These are phyloP conservation scores for Syncerus caffer DNA, from an alignment of 2,797 vertebrate species.

Conservation along the genomic window DNA sequence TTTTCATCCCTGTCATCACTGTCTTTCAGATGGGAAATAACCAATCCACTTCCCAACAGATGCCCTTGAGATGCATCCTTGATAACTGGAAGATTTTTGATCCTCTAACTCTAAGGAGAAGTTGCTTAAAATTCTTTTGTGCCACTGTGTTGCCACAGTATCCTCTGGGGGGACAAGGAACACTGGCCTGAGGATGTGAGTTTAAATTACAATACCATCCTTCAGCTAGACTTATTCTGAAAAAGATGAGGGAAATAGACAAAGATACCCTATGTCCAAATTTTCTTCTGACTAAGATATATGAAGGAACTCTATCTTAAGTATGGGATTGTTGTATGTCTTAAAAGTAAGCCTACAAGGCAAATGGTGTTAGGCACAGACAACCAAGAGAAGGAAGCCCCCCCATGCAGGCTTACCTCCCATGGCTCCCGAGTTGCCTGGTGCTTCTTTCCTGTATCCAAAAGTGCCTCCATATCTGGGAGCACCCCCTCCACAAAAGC, in stretches of 20 bases:
- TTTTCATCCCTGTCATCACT: background rate
- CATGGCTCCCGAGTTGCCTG: background rate
- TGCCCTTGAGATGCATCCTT: background rate
- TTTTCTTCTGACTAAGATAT: background rate
- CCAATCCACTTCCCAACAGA: background rate
- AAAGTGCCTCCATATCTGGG: background rate
- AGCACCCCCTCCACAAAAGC: background rate
- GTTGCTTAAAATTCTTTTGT: background rate
- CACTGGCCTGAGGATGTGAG: background rate
- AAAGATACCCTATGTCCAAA: background rate
- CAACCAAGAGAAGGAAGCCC: background rate
- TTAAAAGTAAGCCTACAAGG: background rate
- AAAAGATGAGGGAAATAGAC: background rate
- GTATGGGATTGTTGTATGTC: background rate
- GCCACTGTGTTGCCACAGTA: background rate
- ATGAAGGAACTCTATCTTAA: background rate
- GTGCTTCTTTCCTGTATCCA: background rate
- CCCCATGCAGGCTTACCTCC: background rate
- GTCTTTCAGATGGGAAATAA: background rate
- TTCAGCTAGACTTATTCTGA: background rate
- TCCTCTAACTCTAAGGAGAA: background rate
- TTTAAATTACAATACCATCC: background rate
- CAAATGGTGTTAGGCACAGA: background rate
- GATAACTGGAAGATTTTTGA: background rate
- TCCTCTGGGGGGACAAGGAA: background rate